Evolutionary conservation across 1,140 invertebrate species (phyloP).

Genomic region (Samia ricini): DNA sequence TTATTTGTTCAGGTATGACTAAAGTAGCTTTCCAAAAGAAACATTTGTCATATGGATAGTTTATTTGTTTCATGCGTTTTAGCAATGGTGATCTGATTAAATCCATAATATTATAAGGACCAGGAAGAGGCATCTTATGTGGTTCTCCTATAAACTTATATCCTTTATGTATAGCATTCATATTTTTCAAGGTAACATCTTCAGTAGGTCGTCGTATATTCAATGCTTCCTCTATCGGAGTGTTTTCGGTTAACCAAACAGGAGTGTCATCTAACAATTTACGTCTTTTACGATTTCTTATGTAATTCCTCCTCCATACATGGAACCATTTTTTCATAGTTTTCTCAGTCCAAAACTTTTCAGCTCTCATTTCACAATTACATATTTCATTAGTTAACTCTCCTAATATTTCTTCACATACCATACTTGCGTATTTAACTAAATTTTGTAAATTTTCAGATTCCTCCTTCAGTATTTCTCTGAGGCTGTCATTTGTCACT

Average conservation of each 20-base stretch:
- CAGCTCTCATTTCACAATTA: conserved; percentile 73
- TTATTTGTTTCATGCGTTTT: conserved; percentile 70
- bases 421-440: conserved; percentile 56
- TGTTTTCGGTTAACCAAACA: conserved; percentile 78
- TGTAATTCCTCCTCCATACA: conserved; percentile 64
- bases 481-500: conserved; percentile 58
- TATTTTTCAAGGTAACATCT: conserved; percentile 73
- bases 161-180: conserved; percentile 77
- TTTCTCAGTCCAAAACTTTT: conserved; percentile 53
- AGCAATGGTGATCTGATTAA: conserved; percentile 69
- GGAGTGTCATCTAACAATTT: conserved; percentile 80
- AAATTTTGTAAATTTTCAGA: conserved; percentile 52
- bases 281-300: conserved; percentile 74
- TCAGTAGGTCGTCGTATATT: conserved; percentile 74
- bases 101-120: conserved; percentile 70
- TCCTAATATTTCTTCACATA: conserved; percentile 66
- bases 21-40: conserved; percentile 85
- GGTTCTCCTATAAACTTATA: conserved; percentile 61
- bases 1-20: conserved; percentile 74
- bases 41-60: conserved; percentile 73
- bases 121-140: conserved; percentile 47
- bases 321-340: conserved; percentile 57
- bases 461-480: conserved; percentile 62
- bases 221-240: conserved; percentile 73
- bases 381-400: conserved; percentile 73